Evolutionary conservation across 2,113 vertebrate species (phyloP).

Genomic region (Thalassoma bifasciatum): DNA sequence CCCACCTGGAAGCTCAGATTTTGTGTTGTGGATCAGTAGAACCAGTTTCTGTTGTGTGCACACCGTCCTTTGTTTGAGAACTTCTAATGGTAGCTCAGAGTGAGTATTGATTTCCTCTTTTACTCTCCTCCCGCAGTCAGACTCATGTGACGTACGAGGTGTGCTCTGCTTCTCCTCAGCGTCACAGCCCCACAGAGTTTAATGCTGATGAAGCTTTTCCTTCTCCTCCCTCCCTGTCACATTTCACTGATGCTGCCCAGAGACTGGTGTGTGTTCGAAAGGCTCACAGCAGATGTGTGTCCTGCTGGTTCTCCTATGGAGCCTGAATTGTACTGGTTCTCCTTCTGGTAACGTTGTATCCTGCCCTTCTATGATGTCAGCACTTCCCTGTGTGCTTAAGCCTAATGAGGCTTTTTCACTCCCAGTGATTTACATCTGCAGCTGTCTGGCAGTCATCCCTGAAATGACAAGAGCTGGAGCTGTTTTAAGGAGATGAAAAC

Average conservation of each 20-base stretch:
- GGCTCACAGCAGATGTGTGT: slow-evolving; percentile 7
- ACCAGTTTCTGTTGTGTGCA: background rate
- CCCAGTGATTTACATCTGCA: slow-evolving; percentile 16
- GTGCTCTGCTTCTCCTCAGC: background rate
- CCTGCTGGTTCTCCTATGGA: background rate
- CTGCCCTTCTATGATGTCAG: background rate
- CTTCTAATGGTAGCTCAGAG: background rate
- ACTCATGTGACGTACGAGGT: slow-evolving; percentile 25
- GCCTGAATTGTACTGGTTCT: background rate
- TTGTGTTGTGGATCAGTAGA: background rate
- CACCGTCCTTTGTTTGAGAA: background rate
- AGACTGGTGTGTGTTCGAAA: background rate
- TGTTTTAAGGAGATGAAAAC: background rate
- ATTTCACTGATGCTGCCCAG: slow-evolving; percentile 20
- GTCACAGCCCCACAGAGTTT: slow-evolving; percentile 14
- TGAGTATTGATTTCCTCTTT: slow-evolving; percentile 2
- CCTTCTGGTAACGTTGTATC: slow-evolving; percentile 3
- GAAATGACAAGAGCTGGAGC: background rate
- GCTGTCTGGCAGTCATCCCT: background rate
- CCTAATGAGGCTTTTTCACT: slow-evolving; percentile 15
- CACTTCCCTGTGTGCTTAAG: slow-evolving; percentile 10
- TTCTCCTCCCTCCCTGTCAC: background rate
- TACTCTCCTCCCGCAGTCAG: slow-evolving; percentile 10
- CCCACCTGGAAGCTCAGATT: background rate
- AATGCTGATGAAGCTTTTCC: slow-evolving; percentile 47